These are phyloP conservation scores for Sarcophaga peregrina DNA, from an alignment of 1,140 invertebrate genomes.

Conservation along the genomic window DNA sequence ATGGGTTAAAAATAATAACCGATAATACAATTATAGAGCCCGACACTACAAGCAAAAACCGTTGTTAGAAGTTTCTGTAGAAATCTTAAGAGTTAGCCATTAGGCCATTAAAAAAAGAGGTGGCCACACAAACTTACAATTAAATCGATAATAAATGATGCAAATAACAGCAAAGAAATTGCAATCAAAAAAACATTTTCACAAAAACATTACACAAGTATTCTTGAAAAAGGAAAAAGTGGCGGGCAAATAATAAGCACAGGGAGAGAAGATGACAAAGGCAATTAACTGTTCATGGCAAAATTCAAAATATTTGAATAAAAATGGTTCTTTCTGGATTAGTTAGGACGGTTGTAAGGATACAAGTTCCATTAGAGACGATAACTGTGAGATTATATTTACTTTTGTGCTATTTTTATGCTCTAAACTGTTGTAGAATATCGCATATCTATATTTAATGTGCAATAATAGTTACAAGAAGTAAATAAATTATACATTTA, in stretches of 20 bases:
- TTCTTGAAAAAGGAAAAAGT: too few species aligned
- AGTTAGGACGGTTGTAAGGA: too few species aligned
- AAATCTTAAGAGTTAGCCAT: neutral
- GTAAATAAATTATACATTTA: constrained; percentile 17
- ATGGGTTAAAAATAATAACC: neutral
- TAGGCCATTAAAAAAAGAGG: neutral
- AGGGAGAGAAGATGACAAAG: too few species aligned
- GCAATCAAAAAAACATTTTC: constrained; percentile 9
- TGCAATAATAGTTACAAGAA: constrained; percentile 3
- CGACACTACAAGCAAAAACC: too few species aligned
- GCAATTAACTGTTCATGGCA: too few species aligned
- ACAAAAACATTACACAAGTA: neutral
- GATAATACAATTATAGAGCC: too few species aligned
- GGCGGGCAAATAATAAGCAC: too few species aligned
- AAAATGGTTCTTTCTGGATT: too few species aligned
- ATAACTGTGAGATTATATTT: too few species aligned
- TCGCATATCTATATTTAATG: neutral
- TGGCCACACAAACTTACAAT: constrained; percentile 12
- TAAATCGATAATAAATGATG: neutral
- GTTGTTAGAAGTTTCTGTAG: neutral
- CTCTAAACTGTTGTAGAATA: neutral
- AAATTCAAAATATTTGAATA: too few species aligned
- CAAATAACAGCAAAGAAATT: constrained; percentile 9
- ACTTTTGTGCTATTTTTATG: too few species aligned
- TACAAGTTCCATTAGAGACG: too few species aligned